Percentiles rank a stretch among this genome's conserved stretches.
Conservation (phyloP, 2,113 vertebrate species). For the Pterocles gutturalis region DNA sequence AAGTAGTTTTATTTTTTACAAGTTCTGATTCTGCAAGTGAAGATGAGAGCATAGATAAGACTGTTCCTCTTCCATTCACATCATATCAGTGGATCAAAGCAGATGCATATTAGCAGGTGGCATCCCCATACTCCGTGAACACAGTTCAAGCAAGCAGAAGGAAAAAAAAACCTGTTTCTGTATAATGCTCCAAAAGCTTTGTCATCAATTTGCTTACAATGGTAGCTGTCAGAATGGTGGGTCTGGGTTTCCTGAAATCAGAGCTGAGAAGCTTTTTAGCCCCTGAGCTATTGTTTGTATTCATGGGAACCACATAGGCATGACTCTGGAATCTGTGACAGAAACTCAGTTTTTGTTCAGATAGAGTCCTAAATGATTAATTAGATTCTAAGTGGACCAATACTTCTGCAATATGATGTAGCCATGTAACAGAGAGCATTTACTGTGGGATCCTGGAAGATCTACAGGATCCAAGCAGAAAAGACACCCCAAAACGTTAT, state of each 20-base stretch:
- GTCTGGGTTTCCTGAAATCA: background rate
- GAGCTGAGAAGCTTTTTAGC: conserved; percentile 3
- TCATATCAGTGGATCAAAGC: background rate
- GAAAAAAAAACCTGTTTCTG: rapidly evolving
- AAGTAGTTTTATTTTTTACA: background rate
- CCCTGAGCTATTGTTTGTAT: conserved; percentile 3
- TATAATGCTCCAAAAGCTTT: background rate
- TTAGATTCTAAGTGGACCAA: background rate
- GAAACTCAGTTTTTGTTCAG: background rate
- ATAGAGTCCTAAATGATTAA: background rate
- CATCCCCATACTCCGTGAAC: background rate
- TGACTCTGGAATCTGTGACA: background rate
- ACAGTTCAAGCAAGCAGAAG: background rate
- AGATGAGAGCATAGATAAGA: background rate
- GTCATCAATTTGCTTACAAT: background rate
- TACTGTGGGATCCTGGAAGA: background rate
- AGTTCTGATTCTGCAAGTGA: background rate
- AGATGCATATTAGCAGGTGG: background rate
- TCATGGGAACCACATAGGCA: background rate
- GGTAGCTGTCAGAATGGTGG: conserved; percentile 10
- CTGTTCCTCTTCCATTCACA: background rate
- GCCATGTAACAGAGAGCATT: background rate
- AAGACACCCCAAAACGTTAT: background rate
- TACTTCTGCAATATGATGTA: background rate
- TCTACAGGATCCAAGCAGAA: background rate